A percentile compares a stretch with the other conserved stretches of the same genome.
Conservation (phyloP, 2,888 invertebrate genomes). For the Nasonia oneida region DNA sequence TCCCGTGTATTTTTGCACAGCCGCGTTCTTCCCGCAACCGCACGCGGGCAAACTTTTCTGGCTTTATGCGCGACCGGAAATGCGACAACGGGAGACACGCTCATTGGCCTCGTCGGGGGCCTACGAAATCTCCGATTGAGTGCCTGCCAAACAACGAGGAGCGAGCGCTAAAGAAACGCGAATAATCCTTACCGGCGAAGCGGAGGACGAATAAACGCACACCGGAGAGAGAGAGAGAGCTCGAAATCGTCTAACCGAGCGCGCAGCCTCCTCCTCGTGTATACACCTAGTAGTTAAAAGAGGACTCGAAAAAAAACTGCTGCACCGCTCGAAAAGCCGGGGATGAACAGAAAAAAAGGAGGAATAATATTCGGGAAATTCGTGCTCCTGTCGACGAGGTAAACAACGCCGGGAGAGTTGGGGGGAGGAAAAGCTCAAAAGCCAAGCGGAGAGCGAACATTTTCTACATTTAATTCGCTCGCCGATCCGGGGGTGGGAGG, state of each 20-base stretch:
- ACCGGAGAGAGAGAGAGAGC: no score
- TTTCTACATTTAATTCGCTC: constrained; percentile 74
- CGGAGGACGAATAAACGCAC: constrained; percentile 61
- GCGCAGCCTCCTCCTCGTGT: constrained; percentile 55
- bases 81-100: constrained; percentile 65
- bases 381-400: constrained; percentile 65
- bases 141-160: constrained; percentile 35
- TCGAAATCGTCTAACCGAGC: constrained; percentile 66
- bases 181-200: constrained; percentile 68
- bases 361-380: constrained; percentile 63
- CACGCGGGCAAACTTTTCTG: constrained; percentile 64
- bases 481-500: constrained; percentile 60
- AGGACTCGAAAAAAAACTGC: constrained; percentile 32
- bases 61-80: constrained; percentile 67
- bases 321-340: constrained; percentile 20
- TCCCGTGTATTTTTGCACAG: constrained; percentile 31
- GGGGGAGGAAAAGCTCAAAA: constrained; percentile 62
- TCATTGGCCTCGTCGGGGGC: constrained; percentile 63
- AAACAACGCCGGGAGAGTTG: constrained; percentile 64
- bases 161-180: constrained; percentile 61
- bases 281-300: constrained; percentile 34
- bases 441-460: constrained; percentile 65
- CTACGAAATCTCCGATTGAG: constrained; percentile 22
- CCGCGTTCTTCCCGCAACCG: constrained; percentile 23
- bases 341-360: constrained; percentile 41